Conservation (phyloP, 1,140 invertebrate species). For the Calephelis virginiensis region DNA sequence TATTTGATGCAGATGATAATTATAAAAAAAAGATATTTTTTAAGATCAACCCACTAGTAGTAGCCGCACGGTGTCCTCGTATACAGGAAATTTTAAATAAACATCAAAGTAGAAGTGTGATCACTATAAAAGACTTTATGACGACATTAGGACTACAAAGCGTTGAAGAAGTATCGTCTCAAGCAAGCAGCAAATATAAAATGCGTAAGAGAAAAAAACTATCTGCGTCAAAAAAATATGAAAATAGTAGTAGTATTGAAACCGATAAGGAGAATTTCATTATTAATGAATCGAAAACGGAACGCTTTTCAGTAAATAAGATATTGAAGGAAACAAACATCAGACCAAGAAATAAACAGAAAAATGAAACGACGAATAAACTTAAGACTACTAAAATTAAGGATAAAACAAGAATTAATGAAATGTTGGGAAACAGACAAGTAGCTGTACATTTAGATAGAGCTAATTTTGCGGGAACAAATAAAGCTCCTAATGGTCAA, state of each 20-base stretch:
- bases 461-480: not conserved
- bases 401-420: not conserved
- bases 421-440: not conserved
- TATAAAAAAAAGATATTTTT: conserved; percentile 45
- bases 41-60: conserved; percentile 49
- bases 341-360: not conserved
- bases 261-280: conserved; percentile 17
- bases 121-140: conserved; percentile 36
- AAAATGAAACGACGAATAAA: not conserved
- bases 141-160: conserved; percentile 38
- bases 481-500: not conserved
- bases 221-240: not conserved
- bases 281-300: not conserved
- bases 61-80: conserved; percentile 25
- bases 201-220: not conserved
- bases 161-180: conserved; percentile 17
- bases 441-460: not conserved
- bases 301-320: not conserved
- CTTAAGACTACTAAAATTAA: not conserved
- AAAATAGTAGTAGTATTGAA: not conserved
- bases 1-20: conserved; percentile 41
- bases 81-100: conserved; percentile 29
- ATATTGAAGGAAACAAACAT: not conserved
- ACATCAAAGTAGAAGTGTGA: not conserved
- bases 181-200: conserved; percentile 1